Evolutionary conservation across 2,797 vertebrate genomes (phyloP), one percentile per base, ranked within the genome.

Genomic region (Channallabes apus): DNA sequence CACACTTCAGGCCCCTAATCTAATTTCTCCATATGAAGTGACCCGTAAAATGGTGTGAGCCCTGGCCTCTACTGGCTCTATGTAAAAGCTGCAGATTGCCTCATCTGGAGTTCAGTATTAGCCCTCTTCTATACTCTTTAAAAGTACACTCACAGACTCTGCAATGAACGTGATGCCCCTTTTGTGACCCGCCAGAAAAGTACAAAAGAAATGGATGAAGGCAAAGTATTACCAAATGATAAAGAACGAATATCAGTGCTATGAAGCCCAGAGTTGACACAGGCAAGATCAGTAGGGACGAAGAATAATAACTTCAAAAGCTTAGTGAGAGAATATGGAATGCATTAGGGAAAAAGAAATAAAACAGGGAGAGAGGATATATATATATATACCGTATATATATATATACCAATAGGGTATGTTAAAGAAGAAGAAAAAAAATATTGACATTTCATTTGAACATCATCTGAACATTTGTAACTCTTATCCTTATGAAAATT

Each of bases 11-110:
- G 90, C 91, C 88, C 91, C 89, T 90, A 93, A 93, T 94, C 91
- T 92, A 92, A 94, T 94, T 94, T 93, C 90, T 93, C 89, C 90
- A 91, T 92, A 91, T 91, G 93, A 91, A 92, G 90, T 94, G 93
- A 94, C 93, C 94, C 92, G 83, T 94, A 93, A 95, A 94, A 94
- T 94, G 91, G 92, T 93, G 92, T 91, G 91, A 92, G 90, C 61
- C 82, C 82, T 88, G 83, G 87, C 38, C 84, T 92, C 90, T 90
- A 88, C 91, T 87, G 75, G 89, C 89, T 86, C 86, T 92, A 91
- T 93, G 91, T 92, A 93, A 93, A 94, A 94, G 91, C 90, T 89
- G 89, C 89, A 93, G 91, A 93, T 92, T 92, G 92, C 91, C 91
- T 92, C 91, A 90, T 93, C 93, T 92, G 92, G 90, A 89, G 87